Evolutionary conservation across 2,888 invertebrate genomes (phyloP), one percentile per base, ranked within the genome.

Genomic region (Auanema freiburgensis): DNA sequence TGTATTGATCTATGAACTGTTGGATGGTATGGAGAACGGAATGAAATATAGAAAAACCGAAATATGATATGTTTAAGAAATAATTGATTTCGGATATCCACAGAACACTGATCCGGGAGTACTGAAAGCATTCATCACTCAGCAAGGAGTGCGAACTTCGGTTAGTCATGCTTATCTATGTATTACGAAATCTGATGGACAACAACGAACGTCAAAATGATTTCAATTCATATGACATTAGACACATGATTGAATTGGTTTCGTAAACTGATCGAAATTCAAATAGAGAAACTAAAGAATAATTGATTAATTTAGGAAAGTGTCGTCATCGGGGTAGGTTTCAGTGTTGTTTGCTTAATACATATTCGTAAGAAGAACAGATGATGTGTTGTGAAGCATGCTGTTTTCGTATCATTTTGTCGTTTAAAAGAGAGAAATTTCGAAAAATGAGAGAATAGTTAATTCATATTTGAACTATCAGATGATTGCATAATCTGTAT

Each of bases 91-190:
- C 87, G 98, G 98, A 0, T 99, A 99, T 85, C 98, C 98, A 0
- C 98, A 99, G 87, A 99, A 98, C 85, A 97, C 97, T 0, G 98
- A 99, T 85, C 96, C 97, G 0, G 98, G 98, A 16, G 96, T 98
- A 14, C 86, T 99, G 80, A 99, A 99, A 86, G 97, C 96, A 0
- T 98, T 97, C 84, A 99, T 99, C 80, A 98, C 98, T 14, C 98
- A 99, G 85, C 96, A 97, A 86, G 98, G 98, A 66, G 93, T 98
- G 59, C 72, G 83, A 24, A 83, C 83, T 12, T 83, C 81, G 53
- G 83, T 83, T 57, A 66, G 76, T 70, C 18, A 53, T 50, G 18
- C 3, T 33, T 33, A 33, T 5, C 33, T 33, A 33, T 33, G 3
- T 33, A 33, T 33, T 4, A 33, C 40, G 42, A 54, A 51, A 41